These are phyloP conservation scores for Lepus townsendii DNA, from an alignment of 2,797 vertebrate genomes.

Conservation along the genomic window DNA sequence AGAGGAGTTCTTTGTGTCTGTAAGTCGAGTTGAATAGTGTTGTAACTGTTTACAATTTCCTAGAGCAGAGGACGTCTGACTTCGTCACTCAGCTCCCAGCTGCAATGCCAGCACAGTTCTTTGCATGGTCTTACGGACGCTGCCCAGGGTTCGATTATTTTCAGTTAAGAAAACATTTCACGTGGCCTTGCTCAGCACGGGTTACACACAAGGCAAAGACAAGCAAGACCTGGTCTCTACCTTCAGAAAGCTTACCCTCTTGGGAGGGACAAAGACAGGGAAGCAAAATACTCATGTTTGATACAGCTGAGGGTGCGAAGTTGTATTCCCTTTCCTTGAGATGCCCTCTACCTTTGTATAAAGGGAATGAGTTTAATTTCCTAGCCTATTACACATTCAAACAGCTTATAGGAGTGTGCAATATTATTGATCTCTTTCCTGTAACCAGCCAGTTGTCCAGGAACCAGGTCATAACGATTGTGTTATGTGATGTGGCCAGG, in stretches of 20 bases:
- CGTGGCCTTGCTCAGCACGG: background rate
- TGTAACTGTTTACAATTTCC: background rate
- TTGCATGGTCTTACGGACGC: background rate
- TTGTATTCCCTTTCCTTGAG: background rate
- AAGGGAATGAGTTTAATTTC: background rate
- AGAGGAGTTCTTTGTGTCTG: background rate
- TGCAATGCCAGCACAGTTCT: background rate
- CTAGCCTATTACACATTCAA: background rate
- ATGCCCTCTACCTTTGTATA: background rate
- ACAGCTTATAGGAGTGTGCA: background rate
- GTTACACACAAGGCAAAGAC: background rate
- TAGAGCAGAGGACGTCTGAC: constrained; percentile 47
- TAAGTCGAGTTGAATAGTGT: background rate
- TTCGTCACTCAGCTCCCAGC: background rate
- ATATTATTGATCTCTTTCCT: background rate
- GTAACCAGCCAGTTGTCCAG: background rate
- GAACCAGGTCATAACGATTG: background rate
- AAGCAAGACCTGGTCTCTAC: background rate
- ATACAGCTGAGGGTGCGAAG: background rate
- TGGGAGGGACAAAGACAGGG: background rate
- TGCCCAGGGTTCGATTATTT: constrained; percentile 22
- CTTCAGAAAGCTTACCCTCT: background rate
- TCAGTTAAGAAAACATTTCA: background rate
- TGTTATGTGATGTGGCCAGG: background rate
- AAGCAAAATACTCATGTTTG: background rate